A percentile compares a stretch with the other conserved stretches of the same genome.
Evolutionary conservation across 2,797 vertebrate genomes (phyloP).

Genomic region (Enteromius viviparus): DNA sequence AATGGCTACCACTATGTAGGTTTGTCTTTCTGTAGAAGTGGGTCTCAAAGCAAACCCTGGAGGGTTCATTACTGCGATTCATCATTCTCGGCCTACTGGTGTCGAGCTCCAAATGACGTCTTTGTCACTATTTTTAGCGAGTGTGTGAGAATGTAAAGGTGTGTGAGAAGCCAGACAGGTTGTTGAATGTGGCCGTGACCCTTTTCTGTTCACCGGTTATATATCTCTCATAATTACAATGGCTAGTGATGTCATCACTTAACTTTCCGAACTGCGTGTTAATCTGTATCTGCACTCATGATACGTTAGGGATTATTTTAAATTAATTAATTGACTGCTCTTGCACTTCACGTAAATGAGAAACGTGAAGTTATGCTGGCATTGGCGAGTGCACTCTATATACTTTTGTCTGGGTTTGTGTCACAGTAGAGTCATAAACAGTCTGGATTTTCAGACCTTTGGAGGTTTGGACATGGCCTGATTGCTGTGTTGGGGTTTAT

Average conservation of each 20-base stretch:
- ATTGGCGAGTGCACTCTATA: conserved; percentile 5
- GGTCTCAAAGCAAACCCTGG: conserved; percentile 72
- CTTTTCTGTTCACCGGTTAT: conserved; percentile 36
- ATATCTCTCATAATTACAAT: conserved; percentile 47
- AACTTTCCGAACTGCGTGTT: conserved; percentile 16
- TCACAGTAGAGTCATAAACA: conserved; percentile 3
- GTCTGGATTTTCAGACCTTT: conserved; percentile 1
- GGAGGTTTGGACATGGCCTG: conserved; percentile 2
- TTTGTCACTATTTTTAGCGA: conserved; percentile 68
- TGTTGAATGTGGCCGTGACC: conserved; percentile 10
- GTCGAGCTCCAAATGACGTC: conserved; percentile 66
- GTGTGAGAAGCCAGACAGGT: conserved; percentile 29
- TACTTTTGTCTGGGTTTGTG: conserved; percentile 6
- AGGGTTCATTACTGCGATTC: conserved; percentile 74
- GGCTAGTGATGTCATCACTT: conserved; percentile 41
- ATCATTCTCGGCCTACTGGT: conserved; percentile 65
- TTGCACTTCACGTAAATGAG: conserved; percentile 10
- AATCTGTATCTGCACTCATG: conserved; percentile 40
- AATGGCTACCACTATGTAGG: conserved; percentile 22
- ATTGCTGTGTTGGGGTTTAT: conserved; percentile 34
- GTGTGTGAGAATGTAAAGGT: conserved; percentile 31
- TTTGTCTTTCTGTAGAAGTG: conserved; percentile 59
- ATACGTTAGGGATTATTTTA: conserved; percentile 42
- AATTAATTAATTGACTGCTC: conserved; percentile 45
- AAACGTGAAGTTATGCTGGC: conserved; percentile 20